Base-by-base conservation (phyloP, 2,888 invertebrate genomes). In the Megamerina dolium region DNA sequence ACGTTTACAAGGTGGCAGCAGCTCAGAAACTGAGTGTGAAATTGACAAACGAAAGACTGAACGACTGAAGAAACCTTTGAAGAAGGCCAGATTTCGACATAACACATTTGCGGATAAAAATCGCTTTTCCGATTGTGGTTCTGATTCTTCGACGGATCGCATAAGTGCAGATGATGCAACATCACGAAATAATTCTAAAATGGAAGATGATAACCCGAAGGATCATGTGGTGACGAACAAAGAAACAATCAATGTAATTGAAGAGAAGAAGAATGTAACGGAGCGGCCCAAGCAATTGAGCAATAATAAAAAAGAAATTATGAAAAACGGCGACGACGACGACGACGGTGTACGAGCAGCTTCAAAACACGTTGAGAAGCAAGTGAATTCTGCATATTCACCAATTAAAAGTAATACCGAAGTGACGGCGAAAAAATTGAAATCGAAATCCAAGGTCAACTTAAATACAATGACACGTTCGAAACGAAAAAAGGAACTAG, bases 21-120 rank as follows among this genome's bases (percentile, higher is more conserved):
- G 67, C 55, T 70, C 72, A 5, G 78, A 77, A 57, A 70, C 64
- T 23, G 78, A 68, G 31, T 77, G 66, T 16, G 66, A 68, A 50
- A 46, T 66, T 8, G 55, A 54, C 21, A 66, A 62, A 41, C 52
- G 64, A 1, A 63, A 59, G 19, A 54, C 59, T 0, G 64, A 58
- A 10, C 57, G 68, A 18, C 55, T 62, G 8, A 66, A 68, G 41
- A 69, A 68, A 42, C 59, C 59, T 0, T 48, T 54, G 30, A 58
- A 60, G 4, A 63, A 63, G 46, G 50, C 53, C 13, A 43, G 38
- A 29, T 16, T 6, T 13, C 32, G 38, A n/a, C 32, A 20, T 17
- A 37, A 31, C 13, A 18, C 19, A 12, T 14, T 36, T 32, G 20
- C 16, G 5, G 53, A 58, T 5, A 51, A 53, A 12, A 50, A 49